phyloP scores from a whole-genome alignment of 2,797 vertebrate species.

The Vespertilio murinus region DNA sequence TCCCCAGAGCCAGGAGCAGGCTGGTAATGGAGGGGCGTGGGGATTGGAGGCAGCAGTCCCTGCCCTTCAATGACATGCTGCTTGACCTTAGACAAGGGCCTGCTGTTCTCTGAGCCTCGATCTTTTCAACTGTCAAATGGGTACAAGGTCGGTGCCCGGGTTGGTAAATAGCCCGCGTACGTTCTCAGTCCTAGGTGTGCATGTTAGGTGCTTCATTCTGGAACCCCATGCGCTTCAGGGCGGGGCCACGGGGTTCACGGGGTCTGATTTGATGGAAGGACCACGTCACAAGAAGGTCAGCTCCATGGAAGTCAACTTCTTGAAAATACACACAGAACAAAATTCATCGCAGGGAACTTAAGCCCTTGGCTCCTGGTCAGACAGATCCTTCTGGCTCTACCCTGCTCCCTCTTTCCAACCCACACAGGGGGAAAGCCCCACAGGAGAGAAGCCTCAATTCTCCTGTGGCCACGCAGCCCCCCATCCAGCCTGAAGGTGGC shows the following conservation, averaged over 20 bases:
- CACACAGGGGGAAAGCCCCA: not conserved
- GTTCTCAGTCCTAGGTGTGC: not conserved
- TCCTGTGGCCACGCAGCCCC: not conserved
- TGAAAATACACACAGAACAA: not conserved
- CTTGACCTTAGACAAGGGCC: not conserved
- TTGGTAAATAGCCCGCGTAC: not conserved
- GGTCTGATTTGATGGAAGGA: not conserved
- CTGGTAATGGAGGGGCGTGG: not conserved
- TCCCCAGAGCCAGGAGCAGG: not conserved
- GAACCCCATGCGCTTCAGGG: not conserved
- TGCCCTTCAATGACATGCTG: not conserved
- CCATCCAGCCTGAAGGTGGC: not conserved
- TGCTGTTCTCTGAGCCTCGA: not conserved
- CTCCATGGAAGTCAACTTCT: not conserved
- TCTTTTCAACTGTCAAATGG: not conserved
- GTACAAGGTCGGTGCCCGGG: not conserved
- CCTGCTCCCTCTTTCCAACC: not conserved
- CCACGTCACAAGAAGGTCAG: not conserved
- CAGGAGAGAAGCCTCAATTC: not conserved
- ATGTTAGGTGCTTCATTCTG: not conserved
- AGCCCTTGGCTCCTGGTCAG: not conserved
- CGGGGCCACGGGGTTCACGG: not conserved
- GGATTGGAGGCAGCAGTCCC: not conserved
- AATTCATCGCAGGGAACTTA: not conserved
- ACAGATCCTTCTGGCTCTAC: not conserved